Base-by-base conservation (phyloP, 2,888 invertebrate genomes). In the Andrena bucephala region DNA sequence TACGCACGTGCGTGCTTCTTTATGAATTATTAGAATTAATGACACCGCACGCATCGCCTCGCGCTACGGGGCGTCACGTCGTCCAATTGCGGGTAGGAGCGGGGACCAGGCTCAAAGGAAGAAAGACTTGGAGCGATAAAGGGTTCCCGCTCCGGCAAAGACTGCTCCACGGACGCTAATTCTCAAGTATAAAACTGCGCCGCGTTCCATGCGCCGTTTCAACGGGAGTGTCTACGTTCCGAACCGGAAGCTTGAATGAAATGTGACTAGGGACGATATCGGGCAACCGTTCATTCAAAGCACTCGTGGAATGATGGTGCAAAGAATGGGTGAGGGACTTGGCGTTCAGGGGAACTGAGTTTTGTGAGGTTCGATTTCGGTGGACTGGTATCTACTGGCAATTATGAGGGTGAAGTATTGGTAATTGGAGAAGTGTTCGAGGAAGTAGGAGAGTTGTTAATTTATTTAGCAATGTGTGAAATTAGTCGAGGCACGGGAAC, bases 11-110 rank as follows among this genome's bases (percentile, higher is more conserved):
- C 92, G 92, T 92, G 91, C 90, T 89, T 92, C 90, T 91, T 92
- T 91, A 91, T 91, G 92, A 92, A 93, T 94, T 93, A 93, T 93
- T 91, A 91, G 92, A 93, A 94, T 94, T 94, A 93, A 94, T 93
- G 93, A 93, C 90, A 88, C 87, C 90, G 89, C 91, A 91, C 92
- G 92, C 91, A 87, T 90, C 87, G 84, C 84, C 88, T 89, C 91
- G 85, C 84, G 81, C 87, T 85, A 87, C 85, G 86, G 88, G 89
- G 89, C 86, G 89, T 89, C 87, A 85, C 87, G 87, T 81, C 83
- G 80, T 77, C 83, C 90, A 90, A 89, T 90, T 87, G 85, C 89
- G 77, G 84, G 82, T 75, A 81, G 70, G 68, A 66, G 65, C 80
- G 65, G 80, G 83, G 86, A 83, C 82, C 31, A 24, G 48, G 33